Base-by-base conservation (phyloP, 2,113 vertebrate species). In the Pterophyllum scalare region DNA sequence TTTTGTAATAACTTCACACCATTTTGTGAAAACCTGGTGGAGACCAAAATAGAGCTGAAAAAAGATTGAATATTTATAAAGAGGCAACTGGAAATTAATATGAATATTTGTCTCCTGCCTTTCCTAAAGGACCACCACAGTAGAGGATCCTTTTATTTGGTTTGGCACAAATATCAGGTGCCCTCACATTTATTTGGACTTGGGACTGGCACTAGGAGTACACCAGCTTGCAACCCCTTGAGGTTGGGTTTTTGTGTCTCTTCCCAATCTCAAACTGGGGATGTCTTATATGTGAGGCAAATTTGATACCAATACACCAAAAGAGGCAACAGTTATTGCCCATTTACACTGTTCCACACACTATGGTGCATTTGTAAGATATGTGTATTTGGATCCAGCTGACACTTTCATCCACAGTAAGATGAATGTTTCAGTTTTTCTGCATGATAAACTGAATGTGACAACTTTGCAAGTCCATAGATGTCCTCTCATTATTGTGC, bases 381-480 rank as follows among this genome's bases (percentile, higher is more conserved):
- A 52, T 87, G 86, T 56, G 75, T 15, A 61, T 83, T 52, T 76
- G 35, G 5, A 60, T 57, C 61, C 59, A 85, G 52, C 70, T 75
- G 75, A 82, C 57, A 22, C 9, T 24, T 60, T 62, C 6, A 77
- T 82, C 54, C 79, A 74, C 6, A 38, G 24, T 56, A 6, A 35
- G 43, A 77, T 31, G 31, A 14, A 61, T 20, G 15, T 19, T 10
- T 52, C n/a, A 58, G 11, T 67, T 57, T 49, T 65, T 22, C 22
- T 24, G 19, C 17, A 10, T 52, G 19, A 59, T 31, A 75, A 58
- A 43, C 61, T 77, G 26, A 54, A 43, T 70, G 14, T 43, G 79
- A 60, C 20, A 40, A 40, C 28, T 82, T 3, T 20, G 43, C 28
- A 70, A 52, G 65, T 52, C 10, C 24, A 31, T n/a, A 49, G 28